Evolutionary conservation across 2,797 vertebrate species (phyloP), one percentile per base, ranked within the genome.

Genomic region (Etheostoma perlongum): DNA sequence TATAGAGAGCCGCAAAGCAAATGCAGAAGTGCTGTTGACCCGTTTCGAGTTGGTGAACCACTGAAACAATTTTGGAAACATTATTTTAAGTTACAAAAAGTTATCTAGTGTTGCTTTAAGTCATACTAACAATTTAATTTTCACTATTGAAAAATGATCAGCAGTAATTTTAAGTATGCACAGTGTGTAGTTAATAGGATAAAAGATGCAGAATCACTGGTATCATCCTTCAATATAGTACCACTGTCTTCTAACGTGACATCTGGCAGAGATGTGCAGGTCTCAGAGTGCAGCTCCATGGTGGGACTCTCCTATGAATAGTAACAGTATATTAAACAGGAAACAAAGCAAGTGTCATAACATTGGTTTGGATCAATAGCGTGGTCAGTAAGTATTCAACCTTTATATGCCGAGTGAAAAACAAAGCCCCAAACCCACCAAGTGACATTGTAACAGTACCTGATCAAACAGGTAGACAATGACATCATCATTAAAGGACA

Each of bases 401-500:
- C 4, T 14, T n/a, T 3, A 51, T 5, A 25, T 59, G 1, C 8
- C 19, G 15, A 18, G 19, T 13, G 42, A 2, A 6, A 62, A 68
- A 46, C 30, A 73, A 65, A 49, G 8, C 25, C 12, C 25, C 12
- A 76, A 46, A 30, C 16, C 48, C 57, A 36, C 1, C 21, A 57
- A 47, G 5, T 21, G 27, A 27, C 21, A 54, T 19, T 9, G 1
- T 2, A 44, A 47, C 25, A 60, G 58, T 89, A 94, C 93, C 92
- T 90, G 78, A 85, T 94, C 88, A 83, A 92, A 93, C 60, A 94
- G 62, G 74, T 81, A 91, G 58, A 94, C 84, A 0, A 67, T 76
- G 77, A 94, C 93, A 53, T 93, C 90, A 21, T 91, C 86, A 57
- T 83, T 64, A 23, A 94, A 94, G 66, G 91, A 91, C 68, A 94